These are phyloP conservation scores for Chlorops oryzae DNA, from an alignment of 1,140 invertebrate species.

Conservation along the genomic window DNA sequence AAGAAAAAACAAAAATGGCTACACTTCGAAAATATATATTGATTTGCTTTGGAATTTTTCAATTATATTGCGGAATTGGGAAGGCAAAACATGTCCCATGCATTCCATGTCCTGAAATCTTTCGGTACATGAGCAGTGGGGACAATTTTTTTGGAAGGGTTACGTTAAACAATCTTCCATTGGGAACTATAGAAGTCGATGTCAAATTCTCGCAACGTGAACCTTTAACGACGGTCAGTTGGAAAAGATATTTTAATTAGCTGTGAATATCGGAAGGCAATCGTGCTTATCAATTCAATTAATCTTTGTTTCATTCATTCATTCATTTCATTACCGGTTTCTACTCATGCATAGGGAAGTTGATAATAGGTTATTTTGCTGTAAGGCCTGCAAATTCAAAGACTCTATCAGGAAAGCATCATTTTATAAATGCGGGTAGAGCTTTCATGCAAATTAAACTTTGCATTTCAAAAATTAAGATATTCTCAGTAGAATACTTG, in stretches of 20 bases:
- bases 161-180: neutral
- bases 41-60: no score
- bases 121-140: constrained; percentile 5
- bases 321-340: neutral
- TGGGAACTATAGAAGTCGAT: neutral
- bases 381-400: no score
- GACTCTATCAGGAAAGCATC: no score
- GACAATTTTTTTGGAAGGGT: constrained; percentile 7
- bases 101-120: constrained; percentile 12
- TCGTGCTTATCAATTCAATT: neutral
- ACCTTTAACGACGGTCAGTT: constrained; percentile 11
- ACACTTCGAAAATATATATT: no score
- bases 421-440: no score
- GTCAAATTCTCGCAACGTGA: constrained; percentile 9
- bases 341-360: no score
- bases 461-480: no score
- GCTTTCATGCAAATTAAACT: no score
- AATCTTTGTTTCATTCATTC: neutral
- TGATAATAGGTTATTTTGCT: no score
- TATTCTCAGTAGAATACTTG: no score
- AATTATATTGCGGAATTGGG: no score
- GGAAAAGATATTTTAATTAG: neutral
- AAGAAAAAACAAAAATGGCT: no score
- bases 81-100: constrained; percentile 5
- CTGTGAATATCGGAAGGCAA: neutral